Base-by-base conservation (phyloP, 2,113 vertebrate genomes). In the Phyllostomus hastatus region DNA sequence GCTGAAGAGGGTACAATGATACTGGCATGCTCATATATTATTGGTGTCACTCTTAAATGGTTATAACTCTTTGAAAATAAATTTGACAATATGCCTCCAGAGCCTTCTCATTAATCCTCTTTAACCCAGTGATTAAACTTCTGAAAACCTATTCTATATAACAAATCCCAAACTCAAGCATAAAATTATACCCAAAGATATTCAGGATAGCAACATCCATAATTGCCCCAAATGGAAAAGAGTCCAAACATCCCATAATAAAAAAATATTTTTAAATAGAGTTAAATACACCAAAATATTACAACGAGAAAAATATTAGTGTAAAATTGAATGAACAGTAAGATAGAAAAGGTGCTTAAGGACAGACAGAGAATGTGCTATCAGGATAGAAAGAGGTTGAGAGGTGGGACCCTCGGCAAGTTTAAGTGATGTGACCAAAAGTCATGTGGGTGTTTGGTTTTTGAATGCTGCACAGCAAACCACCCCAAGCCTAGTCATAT, bases 91-190 rank as follows among this genome's bases (percentile, higher is more conserved):
- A 28, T 48, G 80, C 75, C 88, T 90, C n/a, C 10, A 73, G 75
- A 94, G 80, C 31, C 35, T 26, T 16, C 10, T 75, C 64, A 76
- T 94, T 87, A 95, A 92, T 92, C 91, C 80, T 92, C 64, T 88
- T 97, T 96, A 95, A 94, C 70, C 70, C 46, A 17, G 84, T 64
- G 92, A 96, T 43, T 84, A 59, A 88, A 84, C 91, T 96, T 87
- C 57, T 81, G 84, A 81, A 96, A 92, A 84, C 70, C 57, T 76
- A 24, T 26, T 52, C 43, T 90, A 17, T n/a, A 80, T 79, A 92
- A 75, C 12, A 4, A 75, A 84, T 31, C 57, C 46, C 80, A 80
- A 66, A 81, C 84, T 64, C 52, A 70, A 81, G 85, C 64, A 76
- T 52, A 41, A 87, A 75, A 94, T 87, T 66, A 33, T 38, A 15